Percentiles rank a stretch among this genome's conserved stretches.
These are phyloP conservation scores for Diabrotica undecimpunctata DNA, from an alignment of 1,140 invertebrate species.

Conservation along the genomic window DNA sequence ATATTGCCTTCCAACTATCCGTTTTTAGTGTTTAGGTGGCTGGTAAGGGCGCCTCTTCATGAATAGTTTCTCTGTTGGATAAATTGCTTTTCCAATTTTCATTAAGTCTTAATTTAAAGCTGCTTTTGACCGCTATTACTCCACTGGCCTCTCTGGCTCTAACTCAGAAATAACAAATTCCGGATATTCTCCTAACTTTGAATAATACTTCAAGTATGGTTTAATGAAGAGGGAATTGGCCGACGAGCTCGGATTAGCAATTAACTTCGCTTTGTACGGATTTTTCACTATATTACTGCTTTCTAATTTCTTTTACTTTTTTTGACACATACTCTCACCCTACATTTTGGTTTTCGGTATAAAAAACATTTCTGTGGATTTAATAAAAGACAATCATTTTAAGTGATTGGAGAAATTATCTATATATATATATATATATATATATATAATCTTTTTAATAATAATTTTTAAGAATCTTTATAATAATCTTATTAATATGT, in stretches of 20 bases:
- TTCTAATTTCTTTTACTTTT: too few species aligned
- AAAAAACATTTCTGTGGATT: too few species aligned
- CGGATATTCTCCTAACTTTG: background rate
- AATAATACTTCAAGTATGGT: background rate
- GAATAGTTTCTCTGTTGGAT: constrained; percentile 23
- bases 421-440: too few species aligned
- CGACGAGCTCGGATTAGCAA: constrained; percentile 1
- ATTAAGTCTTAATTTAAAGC: constrained; percentile 22
- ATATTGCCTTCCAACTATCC: constrained; percentile 20
- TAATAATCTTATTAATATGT: too few species aligned
- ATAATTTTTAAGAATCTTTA: too few species aligned
- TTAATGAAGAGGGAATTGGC: constrained; percentile 2
- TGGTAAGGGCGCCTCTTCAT: constrained; percentile 17
- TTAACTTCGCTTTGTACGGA: background rate
- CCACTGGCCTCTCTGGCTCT: background rate
- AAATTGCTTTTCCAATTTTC: constrained; percentile 24
- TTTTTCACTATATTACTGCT: background rate
- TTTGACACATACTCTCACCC: too few species aligned
- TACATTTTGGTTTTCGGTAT: too few species aligned
- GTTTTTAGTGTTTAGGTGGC: constrained; percentile 18
- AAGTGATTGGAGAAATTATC: too few species aligned
- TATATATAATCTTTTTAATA: too few species aligned
- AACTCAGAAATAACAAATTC: constrained; percentile 7
- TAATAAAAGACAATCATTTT: too few species aligned
- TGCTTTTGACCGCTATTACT: constrained; percentile 20